A percentile compares a stretch with the other conserved stretches of the same genome.
phyloP scores from a whole-genome alignment of 2,797 vertebrate species.

The Erethizon dorsatum region DNA sequence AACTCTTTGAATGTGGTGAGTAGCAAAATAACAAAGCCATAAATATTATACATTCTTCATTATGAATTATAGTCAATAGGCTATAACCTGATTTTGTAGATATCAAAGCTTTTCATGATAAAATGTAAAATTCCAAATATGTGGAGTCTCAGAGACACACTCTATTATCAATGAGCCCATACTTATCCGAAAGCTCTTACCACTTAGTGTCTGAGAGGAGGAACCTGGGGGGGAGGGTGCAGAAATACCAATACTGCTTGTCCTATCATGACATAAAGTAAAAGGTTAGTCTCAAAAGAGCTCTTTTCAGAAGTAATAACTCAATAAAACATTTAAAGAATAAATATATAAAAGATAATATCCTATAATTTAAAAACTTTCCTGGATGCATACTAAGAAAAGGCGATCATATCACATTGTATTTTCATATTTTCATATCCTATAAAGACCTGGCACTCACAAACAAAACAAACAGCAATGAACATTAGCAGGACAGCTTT shows the following conservation, averaged over 20 bases:
- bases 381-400: conserved; percentile 37
- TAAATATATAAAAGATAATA: neutral
- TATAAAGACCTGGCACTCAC: neutral
- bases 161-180: neutral
- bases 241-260: neutral
- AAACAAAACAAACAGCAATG: neutral
- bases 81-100: neutral
- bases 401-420: neutral
- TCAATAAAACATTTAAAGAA: neutral
- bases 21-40: neutral
- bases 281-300: conserved; percentile 1
- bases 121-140: neutral
- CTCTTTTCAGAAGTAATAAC: conserved; percentile 26
- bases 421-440: neutral
- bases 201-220: neutral
- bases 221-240: neutral
- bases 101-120: neutral
- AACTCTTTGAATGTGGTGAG: neutral
- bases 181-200: neutral
- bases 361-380: conserved; percentile 20
- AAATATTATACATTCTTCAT: neutral
- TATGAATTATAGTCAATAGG: neutral
- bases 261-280: neutral
- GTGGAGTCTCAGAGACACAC: neutral
- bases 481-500: neutral